A percentile compares a stretch with the other conserved stretches of the same genome.
phyloP scores from a whole-genome alignment of 2,797 vertebrate genomes.

The Oreortyx pictus region DNA sequence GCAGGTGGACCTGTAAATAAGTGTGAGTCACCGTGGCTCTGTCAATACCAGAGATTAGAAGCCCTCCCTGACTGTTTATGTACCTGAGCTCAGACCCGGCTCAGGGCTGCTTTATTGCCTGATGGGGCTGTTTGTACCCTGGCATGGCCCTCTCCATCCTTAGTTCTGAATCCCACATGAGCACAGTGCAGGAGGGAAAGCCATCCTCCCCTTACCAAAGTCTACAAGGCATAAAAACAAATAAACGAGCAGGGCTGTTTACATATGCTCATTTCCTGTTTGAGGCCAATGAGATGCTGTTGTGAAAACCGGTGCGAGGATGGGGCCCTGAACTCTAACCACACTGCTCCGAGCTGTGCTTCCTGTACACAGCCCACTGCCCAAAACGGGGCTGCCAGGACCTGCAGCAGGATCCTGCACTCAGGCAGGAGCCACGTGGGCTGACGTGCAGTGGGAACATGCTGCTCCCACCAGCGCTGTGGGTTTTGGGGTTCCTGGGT shows the following conservation, averaged over 20 bases:
- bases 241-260: background rate
- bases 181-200: background rate
- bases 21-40: slow-evolving; percentile 24
- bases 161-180: background rate
- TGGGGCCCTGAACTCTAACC: background rate
- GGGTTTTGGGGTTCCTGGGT: rapidly evolving
- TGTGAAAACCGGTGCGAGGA: background rate
- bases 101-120: background rate
- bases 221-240: background rate
- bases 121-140: background rate
- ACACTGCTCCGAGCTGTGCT: background rate
- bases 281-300: background rate
- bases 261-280: background rate
- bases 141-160: background rate
- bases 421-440: background rate
- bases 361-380: background rate
- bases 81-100: background rate
- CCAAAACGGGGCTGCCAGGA: background rate
- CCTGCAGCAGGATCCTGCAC: too few species aligned
- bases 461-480: background rate
- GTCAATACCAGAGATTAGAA: background rate
- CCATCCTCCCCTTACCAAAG: background rate
- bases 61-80: background rate
- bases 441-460: rapidly evolving
- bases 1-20: background rate